Conservation (phyloP, 1,140 invertebrate species). For the Chlorops oryzae region DNA sequence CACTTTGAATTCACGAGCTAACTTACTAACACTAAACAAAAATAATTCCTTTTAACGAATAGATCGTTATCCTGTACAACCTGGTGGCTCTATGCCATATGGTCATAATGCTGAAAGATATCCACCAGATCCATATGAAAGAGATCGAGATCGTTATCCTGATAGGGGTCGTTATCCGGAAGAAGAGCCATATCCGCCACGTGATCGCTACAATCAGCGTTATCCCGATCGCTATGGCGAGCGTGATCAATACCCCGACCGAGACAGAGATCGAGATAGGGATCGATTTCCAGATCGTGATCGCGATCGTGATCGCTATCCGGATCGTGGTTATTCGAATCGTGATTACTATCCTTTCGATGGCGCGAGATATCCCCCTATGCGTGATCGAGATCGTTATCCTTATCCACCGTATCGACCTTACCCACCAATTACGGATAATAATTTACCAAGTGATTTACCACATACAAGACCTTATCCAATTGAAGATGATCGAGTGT, state of each 20-base stretch:
- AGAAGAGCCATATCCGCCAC: too few relatives aligned
- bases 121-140: constrained; percentile 5
- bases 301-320: constrained; percentile 27
- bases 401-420: constrained; percentile 31
- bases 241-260: constrained; percentile 20
- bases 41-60: not conserved
- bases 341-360: constrained; percentile 42
- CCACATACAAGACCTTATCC: constrained; percentile 40
- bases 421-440: constrained; percentile 38
- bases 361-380: constrained; percentile 23
- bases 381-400: constrained; percentile 42
- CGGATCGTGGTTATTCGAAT: too few relatives aligned
- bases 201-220: constrained; percentile 22
- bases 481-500: constrained; percentile 33
- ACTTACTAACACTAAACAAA: not conserved
- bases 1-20: not conserved
- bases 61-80: constrained; percentile 7
- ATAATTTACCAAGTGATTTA: constrained; percentile 32
- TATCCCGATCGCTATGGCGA: constrained; percentile 16
- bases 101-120: not conserved
- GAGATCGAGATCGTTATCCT: constrained; percentile 48
- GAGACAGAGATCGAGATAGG: not conserved
- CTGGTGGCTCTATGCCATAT: not conserved
- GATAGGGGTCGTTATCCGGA: constrained; percentile 29
- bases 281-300: constrained; percentile 38